phyloP scores from a whole-genome alignment of 2,797 vertebrate genomes.

The Agapornis canus region DNA sequence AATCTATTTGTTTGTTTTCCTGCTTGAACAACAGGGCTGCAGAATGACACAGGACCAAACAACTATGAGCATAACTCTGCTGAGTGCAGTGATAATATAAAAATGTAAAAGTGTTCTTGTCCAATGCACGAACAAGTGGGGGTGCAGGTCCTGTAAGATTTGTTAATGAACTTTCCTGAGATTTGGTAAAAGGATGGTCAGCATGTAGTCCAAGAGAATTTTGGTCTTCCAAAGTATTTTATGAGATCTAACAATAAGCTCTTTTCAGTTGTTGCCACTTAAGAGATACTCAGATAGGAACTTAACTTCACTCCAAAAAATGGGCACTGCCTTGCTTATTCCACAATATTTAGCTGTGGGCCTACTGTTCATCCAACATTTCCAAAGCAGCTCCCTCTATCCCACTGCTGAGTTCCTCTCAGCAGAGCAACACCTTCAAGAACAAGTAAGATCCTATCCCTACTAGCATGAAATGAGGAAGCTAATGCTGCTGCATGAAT shows the following conservation, averaged over 20 bases:
- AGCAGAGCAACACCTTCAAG: background rate
- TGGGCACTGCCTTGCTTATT: background rate
- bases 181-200: background rate
- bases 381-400: background rate
- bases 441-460: background rate
- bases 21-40: conserved; percentile 2
- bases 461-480: background rate
- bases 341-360: background rate
- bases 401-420: background rate
- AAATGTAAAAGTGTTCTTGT: background rate
- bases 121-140: background rate
- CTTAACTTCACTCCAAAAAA: background rate
- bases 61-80: background rate
- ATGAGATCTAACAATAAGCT: background rate
- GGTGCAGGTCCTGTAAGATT: background rate
- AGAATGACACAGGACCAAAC: background rate
- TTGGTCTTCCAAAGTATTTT: background rate
- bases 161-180: background rate
- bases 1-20: conserved; percentile 41
- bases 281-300: background rate
- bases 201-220: background rate
- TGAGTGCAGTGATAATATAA: background rate
- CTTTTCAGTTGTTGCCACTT: background rate
- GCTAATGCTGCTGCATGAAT: background rate
- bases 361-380: background rate